Conservation (phyloP, 2,113 vertebrate genomes). For the Daubentonia madagascariensis region DNA sequence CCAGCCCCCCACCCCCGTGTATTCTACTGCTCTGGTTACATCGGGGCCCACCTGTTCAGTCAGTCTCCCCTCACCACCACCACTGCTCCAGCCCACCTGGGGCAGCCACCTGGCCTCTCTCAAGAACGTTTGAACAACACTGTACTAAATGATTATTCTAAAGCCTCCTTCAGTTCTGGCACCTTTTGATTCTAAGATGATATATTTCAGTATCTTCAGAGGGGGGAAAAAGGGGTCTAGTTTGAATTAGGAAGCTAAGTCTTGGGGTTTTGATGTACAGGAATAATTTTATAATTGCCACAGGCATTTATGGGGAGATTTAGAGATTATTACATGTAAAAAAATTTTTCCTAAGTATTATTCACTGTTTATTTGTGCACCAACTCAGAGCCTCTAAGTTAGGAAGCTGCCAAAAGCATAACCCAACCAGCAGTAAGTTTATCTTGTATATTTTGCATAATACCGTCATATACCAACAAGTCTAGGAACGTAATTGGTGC, state of each 20-base stretch:
- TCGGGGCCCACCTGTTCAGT: neutral
- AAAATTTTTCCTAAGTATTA: neutral
- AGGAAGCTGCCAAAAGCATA: neutral
- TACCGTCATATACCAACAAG: neutral
- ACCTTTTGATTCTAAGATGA: neutral
- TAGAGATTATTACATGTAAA: neutral
- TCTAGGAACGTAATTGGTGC: neutral
- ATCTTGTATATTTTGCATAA: neutral
- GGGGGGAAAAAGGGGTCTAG: neutral
- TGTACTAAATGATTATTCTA: neutral
- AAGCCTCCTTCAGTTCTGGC: neutral
- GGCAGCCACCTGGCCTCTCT: neutral
- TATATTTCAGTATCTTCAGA: neutral
- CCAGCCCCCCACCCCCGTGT: accelerated
- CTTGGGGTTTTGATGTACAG: neutral
- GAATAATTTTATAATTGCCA: neutral
- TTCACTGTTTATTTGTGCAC: neutral
- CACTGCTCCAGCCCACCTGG: neutral
- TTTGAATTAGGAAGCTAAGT: neutral
- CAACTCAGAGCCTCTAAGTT: neutral
- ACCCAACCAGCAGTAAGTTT: neutral
- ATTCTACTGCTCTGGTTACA: neutral
- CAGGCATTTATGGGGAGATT: neutral
- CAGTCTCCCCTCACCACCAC: no score
- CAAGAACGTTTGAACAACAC: neutral